These are phyloP conservation scores for Anarrhichthys ocellatus DNA, from an alignment of 2,113 vertebrate species.

Conservation along the genomic window DNA sequence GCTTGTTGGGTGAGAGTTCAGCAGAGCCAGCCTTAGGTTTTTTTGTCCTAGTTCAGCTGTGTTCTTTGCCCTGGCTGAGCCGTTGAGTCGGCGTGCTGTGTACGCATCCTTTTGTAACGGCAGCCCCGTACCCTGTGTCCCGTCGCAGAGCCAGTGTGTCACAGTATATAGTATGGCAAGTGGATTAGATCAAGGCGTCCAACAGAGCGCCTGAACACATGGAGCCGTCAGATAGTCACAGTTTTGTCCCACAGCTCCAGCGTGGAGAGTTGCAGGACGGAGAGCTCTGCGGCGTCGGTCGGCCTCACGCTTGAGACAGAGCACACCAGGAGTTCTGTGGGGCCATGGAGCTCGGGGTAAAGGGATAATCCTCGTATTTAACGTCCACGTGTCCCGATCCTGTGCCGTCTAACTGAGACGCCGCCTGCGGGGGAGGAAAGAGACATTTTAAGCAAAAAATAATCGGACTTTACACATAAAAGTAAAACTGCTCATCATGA, in stretches of 20 bases:
- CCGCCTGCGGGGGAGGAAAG: constrained; percentile 56
- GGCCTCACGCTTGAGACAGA: constrained; percentile 88
- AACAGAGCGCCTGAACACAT: not conserved
- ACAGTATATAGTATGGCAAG: constrained; percentile 1
- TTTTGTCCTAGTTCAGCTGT: not conserved
- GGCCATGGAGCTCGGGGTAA: constrained; percentile 82
- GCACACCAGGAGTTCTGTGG: constrained; percentile 93
- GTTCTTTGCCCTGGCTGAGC: not conserved
- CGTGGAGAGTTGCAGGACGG: not conserved
- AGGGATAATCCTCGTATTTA: constrained; percentile 93
- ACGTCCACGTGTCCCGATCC: constrained; percentile 87
- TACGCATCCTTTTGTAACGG: constrained; percentile 9
- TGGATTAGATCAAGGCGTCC: not conserved
- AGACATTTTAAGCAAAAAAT: not conserved
- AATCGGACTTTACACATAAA: not conserved
- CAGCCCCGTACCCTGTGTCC: constrained; percentile 6
- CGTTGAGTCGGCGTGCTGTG: not conserved
- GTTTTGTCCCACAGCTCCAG: not conserved
- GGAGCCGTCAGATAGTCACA: not conserved
- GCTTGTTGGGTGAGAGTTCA: constrained; percentile 33
- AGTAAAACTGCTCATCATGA: not conserved
- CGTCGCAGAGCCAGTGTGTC: constrained; percentile 15
- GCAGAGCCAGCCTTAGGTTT: not conserved
- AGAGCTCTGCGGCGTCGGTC: not conserved
- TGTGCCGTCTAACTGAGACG: constrained; percentile 83